These are phyloP conservation scores for Cheilosia pagana DNA, from an alignment of 2,888 invertebrate species.

Conservation along the genomic window DNA sequence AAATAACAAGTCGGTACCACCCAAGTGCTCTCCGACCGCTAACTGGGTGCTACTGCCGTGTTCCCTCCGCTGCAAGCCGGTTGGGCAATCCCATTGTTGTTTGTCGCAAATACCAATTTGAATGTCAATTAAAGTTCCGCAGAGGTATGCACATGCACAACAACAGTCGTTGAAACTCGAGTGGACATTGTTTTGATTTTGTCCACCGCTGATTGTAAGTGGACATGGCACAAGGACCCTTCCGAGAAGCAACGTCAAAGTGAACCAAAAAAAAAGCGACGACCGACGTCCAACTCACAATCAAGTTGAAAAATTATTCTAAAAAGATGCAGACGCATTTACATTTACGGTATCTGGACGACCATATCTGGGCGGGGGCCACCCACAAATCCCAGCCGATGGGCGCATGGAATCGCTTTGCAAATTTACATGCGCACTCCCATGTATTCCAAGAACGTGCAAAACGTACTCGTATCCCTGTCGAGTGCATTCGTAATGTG, in stretches of 20 bases:
- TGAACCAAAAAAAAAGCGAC: background rate
- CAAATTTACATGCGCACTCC: conserved; percentile 60
- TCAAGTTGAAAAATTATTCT: conserved; percentile 38
- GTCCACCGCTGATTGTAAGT: conserved; percentile 32
- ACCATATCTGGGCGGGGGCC: conserved; percentile 55
- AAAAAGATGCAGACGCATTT: conserved; percentile 64
- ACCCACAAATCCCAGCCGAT: conserved; percentile 51
- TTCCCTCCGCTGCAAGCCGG: background rate
- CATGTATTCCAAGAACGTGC: conserved; percentile 62
- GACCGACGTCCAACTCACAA: background rate
- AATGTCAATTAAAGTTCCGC: conserved; percentile 68
- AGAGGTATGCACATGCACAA: conserved; percentile 6
- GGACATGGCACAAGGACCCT: conserved; percentile 7
- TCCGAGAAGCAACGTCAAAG: conserved; percentile 1
- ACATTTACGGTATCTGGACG: conserved; percentile 63
- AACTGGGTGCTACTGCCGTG: background rate
- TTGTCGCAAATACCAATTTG: conserved; percentile 69
- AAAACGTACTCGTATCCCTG: conserved; percentile 30
- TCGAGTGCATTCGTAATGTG: conserved; percentile 60
- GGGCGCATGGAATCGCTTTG: conserved; percentile 35
- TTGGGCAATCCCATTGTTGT: conserved; percentile 53
- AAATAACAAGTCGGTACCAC: conserved; percentile 66
- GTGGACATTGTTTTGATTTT: conserved; percentile 35
- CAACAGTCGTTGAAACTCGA: background rate
- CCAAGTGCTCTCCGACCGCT: conserved; percentile 47